Base-by-base conservation (phyloP, 1,140 invertebrate species). In the Gonatopus flavifemur region DNA sequence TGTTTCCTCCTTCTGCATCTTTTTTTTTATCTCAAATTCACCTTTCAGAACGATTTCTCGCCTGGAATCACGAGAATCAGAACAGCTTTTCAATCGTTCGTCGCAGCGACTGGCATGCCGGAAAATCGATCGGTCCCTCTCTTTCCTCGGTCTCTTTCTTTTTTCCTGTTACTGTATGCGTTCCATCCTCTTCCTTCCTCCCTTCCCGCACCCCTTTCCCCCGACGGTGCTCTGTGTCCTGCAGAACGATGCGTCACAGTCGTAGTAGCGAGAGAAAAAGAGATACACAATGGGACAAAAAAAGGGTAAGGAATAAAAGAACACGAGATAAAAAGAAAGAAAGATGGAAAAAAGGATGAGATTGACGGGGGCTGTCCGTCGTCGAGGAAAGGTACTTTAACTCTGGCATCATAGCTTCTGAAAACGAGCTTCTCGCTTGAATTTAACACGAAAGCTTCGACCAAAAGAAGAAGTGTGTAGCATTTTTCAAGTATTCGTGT, bases 81-180 rank as follows among this genome's bases (percentile, higher is more conserved):
- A 55, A n/a, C n/a, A 59, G 56, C 56, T 58, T 59, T 59, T 59
- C 57, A 59, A 59, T 59, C n/a, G n/a, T n/a, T n/a, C n/a, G n/a
- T n/a, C 51, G 57, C 25, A 54, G 59, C 51, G 57, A 31, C 47
- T 59, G 57, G 56, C 57, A 59, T 59, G 36, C 56, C 30, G 51
- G 59, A 49, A 62, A 48, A 62, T 62, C 49, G 55, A 59, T 63
- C 56, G 59, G 52, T 19, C 36, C 41, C 31, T 45, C 49, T 49
- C 42, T 9, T 16, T 38, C 21, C 7, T 39, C 31, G 21, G 20
- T 51, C 19, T 50, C 37, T 49, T 15, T 49, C 22, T 10, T 13
- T 43, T 18, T 53, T 32, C 44, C 35, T 41, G 19, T 44, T 20
- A 36, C 25, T 19, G 16, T 35, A 8, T 28, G 20, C 20, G 15